These are phyloP conservation scores for Noctua janthe DNA, from an alignment of 2,888 invertebrate species.

Conservation along the genomic window DNA sequence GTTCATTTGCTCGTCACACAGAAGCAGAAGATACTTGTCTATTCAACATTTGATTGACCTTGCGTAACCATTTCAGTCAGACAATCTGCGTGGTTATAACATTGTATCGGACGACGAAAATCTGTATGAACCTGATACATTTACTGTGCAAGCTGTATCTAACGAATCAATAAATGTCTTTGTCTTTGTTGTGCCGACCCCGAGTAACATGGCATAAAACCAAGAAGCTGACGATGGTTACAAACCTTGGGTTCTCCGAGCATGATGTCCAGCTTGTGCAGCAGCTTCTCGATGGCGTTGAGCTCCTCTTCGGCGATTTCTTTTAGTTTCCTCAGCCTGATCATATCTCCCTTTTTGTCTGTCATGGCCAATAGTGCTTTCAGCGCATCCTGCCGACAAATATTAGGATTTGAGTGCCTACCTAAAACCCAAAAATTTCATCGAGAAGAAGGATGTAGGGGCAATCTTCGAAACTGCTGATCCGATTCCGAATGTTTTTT, in stretches of 20 bases:
- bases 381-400: conserved; percentile 73
- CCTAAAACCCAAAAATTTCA: background rate
- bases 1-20: too few species aligned
- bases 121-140: too few species aligned
- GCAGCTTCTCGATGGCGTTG: conserved; percentile 67
- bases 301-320: conserved; percentile 72
- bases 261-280: conserved; percentile 71
- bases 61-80: too few species aligned
- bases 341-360: conserved; percentile 76
- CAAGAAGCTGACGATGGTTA: too few species aligned
- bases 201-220: background rate
- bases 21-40: too few species aligned
- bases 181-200: background rate
- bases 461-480: background rate
- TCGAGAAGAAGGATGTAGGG: background rate
- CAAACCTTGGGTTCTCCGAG: conserved; percentile 84
- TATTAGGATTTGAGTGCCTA: background rate
- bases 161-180: too few species aligned
- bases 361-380: conserved; percentile 71
- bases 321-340: conserved; percentile 73
- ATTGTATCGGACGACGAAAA: too few species aligned
- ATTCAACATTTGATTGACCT: too few species aligned
- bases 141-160: too few species aligned
- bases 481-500: background rate
- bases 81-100: too few species aligned